Evolutionary conservation across 2,888 invertebrate species (phyloP).

Genomic region (Brenthis ino): DNA sequence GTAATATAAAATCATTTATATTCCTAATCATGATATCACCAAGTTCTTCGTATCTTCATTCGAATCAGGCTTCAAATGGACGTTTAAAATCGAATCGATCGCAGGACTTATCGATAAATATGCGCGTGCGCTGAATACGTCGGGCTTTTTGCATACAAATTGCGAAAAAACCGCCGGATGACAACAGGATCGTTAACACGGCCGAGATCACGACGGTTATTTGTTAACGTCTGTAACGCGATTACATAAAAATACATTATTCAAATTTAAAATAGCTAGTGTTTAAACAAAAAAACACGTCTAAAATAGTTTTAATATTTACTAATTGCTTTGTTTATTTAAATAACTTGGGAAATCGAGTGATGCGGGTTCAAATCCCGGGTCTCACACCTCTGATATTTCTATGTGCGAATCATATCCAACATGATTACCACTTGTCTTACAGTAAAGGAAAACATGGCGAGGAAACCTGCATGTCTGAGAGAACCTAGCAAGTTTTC

Average conservation of each 20-base stretch:
- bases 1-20: slow-evolving; percentile 14
- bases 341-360: too few relatives aligned
- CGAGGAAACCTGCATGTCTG: too few relatives aligned
- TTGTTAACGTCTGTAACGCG: neutral
- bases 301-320: too few relatives aligned
- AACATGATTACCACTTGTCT: too few relatives aligned
- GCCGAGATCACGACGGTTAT: slow-evolving; percentile 21
- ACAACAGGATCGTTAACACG: slow-evolving; percentile 26
- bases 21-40: slow-evolving; percentile 24
- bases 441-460: too few relatives aligned
- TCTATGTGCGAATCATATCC: too few relatives aligned
- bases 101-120: slow-evolving; percentile 49
- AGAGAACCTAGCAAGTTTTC: too few relatives aligned
- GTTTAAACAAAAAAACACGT: too few relatives aligned
- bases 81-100: slow-evolving; percentile 51
- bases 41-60: slow-evolving; percentile 34
- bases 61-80: slow-evolving; percentile 32
- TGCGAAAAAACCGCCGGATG: slow-evolving; percentile 33
- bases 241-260: neutral
- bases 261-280: too few relatives aligned
- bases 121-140: slow-evolving; percentile 41
- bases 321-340: too few relatives aligned
- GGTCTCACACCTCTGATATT: too few relatives aligned
- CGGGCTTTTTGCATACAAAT: slow-evolving; percentile 29
- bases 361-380: too few relatives aligned